These are phyloP conservation scores for Varanus salvator DNA, from an alignment of 2,113 vertebrate species.

Conservation along the genomic window DNA sequence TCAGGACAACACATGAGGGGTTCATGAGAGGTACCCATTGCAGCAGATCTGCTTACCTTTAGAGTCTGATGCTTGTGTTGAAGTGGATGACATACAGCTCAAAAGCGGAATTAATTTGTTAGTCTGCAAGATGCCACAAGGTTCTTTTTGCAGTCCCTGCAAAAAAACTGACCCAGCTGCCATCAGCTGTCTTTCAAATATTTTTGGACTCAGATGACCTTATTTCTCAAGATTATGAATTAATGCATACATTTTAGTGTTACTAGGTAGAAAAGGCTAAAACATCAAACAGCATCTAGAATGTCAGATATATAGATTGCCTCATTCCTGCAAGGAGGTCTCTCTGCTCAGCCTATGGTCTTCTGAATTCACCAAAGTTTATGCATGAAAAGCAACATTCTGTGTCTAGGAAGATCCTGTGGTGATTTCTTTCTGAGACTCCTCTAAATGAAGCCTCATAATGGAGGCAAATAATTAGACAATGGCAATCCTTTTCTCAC, in stretches of 20 bases:
- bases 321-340: neutral
- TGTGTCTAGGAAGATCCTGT: neutral
- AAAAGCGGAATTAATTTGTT: too few species aligned
- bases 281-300: neutral
- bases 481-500: neutral
- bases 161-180: too few species aligned
- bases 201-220: too few species aligned
- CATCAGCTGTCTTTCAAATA: neutral
- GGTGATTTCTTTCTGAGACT: neutral
- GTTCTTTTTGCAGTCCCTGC: too few species aligned
- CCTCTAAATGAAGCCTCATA: neutral
- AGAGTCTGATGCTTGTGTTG: neutral
- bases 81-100: neutral
- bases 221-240: neutral
- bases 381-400: neutral
- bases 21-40: neutral
- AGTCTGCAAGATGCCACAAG: too few species aligned
- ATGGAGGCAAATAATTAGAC: neutral
- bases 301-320: neutral
- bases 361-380: neutral
- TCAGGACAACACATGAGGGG: neutral
- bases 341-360: neutral
- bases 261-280: neutral
- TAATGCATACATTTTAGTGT: neutral
- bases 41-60: neutral